Evolutionary conservation across 1,140 invertebrate species (phyloP).

Genomic region (Callitettix versicolor): DNA sequence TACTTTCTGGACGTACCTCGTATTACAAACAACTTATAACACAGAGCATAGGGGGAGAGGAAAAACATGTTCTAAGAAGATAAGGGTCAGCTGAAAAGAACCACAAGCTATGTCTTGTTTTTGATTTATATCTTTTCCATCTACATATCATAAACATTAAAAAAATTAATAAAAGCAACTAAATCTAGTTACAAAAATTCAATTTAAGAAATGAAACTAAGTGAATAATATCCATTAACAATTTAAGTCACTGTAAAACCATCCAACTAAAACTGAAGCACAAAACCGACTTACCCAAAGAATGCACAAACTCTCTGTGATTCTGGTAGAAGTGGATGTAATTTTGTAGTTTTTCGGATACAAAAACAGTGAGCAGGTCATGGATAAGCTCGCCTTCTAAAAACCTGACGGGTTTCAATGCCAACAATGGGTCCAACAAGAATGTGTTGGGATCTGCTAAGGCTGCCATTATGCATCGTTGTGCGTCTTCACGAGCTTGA

Average conservation of each 20-base stretch:
- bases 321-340: slow-evolving; percentile 87
- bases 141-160: too few relatives aligned
- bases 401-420: slow-evolving; percentile 88
- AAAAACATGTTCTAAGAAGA: too few relatives aligned
- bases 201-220: neutral
- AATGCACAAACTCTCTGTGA: slow-evolving; percentile 86
- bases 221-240: neutral
- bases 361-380: slow-evolving; percentile 91
- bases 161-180: too few relatives aligned
- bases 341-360: slow-evolving; percentile 81
- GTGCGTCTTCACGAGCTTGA: slow-evolving; percentile 90
- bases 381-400: slow-evolving; percentile 93
- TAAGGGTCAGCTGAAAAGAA: too few relatives aligned
- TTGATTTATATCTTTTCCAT: too few relatives aligned
- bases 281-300: slow-evolving; percentile 57
- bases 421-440: slow-evolving; percentile 83
- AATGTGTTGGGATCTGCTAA: slow-evolving; percentile 91
- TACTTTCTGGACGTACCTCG: too few relatives aligned
- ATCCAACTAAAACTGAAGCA: too few relatives aligned
- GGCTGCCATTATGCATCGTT: slow-evolving; percentile 89
- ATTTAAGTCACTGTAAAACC: slow-evolving; percentile 16
- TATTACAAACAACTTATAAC: too few relatives aligned
- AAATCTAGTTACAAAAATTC: too few relatives aligned
- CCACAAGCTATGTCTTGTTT: too few relatives aligned
- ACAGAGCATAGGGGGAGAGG: too few relatives aligned